Evolutionary conservation across 2,888 invertebrate species (phyloP), one percentile per base, ranked within the genome.

Genomic region (Trimorus sp.): DNA sequence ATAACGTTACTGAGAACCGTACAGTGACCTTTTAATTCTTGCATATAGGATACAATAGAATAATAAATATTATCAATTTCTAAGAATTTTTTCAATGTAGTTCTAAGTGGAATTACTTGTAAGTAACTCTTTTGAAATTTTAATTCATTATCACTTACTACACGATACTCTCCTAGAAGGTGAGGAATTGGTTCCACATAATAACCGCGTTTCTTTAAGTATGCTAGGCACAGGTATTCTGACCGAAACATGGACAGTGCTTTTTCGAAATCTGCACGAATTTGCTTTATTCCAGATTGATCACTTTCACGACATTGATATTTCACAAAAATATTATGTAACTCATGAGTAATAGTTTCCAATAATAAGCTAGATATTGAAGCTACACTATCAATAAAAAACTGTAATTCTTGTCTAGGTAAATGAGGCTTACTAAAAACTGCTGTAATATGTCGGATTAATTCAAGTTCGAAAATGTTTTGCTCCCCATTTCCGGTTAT

Each of bases 11-110:
- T 6, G 36, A 69, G 58, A 14, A 63, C 63, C 1, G 37, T 37
- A 7, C 1, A 7, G 12, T 45, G 16, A 7, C 45, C n/a, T 11
- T 26, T 45, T 48, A 60, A 16, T 1, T 45, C 1, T 5, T 59
- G 2, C 40, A 15, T 40, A 11, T 48, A 48, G 4, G 16, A 3
- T 36, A 48, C 49, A 1, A 51, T 63, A 0, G 4, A 37, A 36
- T 36, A 2, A 36, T 36, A 69, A 45, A 69, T 42, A 58, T 58
- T 58, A 58, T 56, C 56, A 0, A 58, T 0, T 36, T 69, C 76
- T 48, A 79, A 83, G 76, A 65, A 79, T 15, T 36, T 49, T 37
- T 48, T 63, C 38, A 63, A 49, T 12, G 14, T n/a, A n/a, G n/a
- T n/a, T n/a, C n/a, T n/a, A n/a, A n/a, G n/a, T 0, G 16, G 54